Evolutionary conservation across 2,113 vertebrate genomes (phyloP), one percentile per base, ranked within the genome.

Genomic region (Accipiter virgatus): DNA sequence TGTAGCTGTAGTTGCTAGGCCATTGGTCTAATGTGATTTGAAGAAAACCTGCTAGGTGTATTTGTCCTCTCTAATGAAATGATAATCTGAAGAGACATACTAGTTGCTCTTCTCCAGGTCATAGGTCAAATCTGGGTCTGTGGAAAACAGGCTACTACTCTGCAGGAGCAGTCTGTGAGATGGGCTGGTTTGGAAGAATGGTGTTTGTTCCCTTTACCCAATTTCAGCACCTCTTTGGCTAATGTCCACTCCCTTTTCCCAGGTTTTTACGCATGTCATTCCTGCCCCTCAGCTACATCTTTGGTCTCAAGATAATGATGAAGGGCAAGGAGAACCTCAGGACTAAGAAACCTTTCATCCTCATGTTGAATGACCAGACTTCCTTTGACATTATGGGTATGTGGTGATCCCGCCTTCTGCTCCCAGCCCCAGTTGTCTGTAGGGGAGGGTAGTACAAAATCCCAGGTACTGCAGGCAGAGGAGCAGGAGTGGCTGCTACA

Each of bases 351-450:
- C 98, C 98, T 78, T 98, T 97, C 4, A 96, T 98, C 5, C 86
- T 98, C 7, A 97, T 98, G 66, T 81, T 98, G 95, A 98, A 98
- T 88, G 98, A 98, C 88, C 98, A 98, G 97, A 98, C 96, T 50
- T 98, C 98, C 29, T 96, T 98, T 26, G 98, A 98, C 59, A 81
- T 98, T 73, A 59, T 98, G 32, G 96, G 98, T 98, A 95, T 5
- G 81, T 86, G 66, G 15, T 50, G 47, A 72, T 34, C 31, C 65
- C 40, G 14, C 18, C 45, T 83, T 13, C 45, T 45, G 56, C 38
- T 75, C 61, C 63, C 7, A 11, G 43, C 18, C 16, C 50, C 59
- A 11, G 50, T 3, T 38, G 36, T 34, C 68, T 42, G n/a, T 40
- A 32, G 26, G 20, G 50, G 10, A 59, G 21, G 45, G n/a, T 10